Conservation (phyloP, 1,140 invertebrate species). For the Drosophila asahinai region DNA sequence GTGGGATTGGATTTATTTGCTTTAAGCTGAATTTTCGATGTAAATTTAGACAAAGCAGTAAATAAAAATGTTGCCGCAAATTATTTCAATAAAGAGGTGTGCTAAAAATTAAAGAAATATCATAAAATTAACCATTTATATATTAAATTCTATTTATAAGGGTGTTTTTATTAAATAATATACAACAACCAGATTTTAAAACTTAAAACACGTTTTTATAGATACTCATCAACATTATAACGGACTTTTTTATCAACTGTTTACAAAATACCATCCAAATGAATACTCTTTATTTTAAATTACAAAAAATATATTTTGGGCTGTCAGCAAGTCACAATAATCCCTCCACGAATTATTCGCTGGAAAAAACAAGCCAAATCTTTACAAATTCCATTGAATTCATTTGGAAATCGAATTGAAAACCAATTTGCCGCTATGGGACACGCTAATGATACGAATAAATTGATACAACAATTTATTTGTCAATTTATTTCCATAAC, state of each 20-base stretch:
- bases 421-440: constrained; percentile 43
- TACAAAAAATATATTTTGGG: background rate
- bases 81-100: background rate
- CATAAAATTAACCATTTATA: background rate
- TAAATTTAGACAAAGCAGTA: background rate
- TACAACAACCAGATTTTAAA: too few relatives aligned
- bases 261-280: too few relatives aligned
- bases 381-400: constrained; percentile 43
- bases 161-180: background rate
- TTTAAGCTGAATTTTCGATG: background rate
- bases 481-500: constrained; percentile 79
- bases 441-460: constrained; percentile 42
- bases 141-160: background rate
- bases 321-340: constrained; percentile 3
- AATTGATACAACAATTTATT: constrained; percentile 60
- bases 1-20: constrained; percentile 13
- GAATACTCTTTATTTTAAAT: background rate
- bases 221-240: too few relatives aligned
- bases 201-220: too few relatives aligned
- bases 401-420: constrained; percentile 48
- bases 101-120: background rate
- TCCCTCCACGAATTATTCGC: constrained; percentile 7
- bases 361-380: constrained; percentile 19
- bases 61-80: background rate
- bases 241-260: too few relatives aligned